Evolutionary conservation across 2,113 vertebrate species (phyloP), one percentile per base, ranked within the genome.

Genomic region (Hippocampus mohnikei): DNA sequence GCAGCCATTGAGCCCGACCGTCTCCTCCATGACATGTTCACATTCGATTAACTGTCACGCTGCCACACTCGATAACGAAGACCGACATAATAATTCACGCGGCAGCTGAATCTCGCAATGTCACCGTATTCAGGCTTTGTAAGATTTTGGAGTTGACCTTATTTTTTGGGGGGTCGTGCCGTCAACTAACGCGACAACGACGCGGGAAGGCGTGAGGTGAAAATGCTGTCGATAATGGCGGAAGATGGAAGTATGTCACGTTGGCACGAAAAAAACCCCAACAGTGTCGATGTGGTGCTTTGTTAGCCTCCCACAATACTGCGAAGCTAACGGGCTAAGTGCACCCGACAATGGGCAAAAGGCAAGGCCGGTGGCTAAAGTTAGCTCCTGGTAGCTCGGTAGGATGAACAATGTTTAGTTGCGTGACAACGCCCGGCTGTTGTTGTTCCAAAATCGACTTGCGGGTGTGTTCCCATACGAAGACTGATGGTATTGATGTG

Each of bases 1-100:
- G 87, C 87, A 89, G 90, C 89, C 91, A 91, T 92, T 90, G 85
- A 90, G 82, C 58, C 77, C 8, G 62, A 41, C 1, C 18, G 71
- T 62, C 80, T 76, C 88, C 89, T 76, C 90, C 88, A 91, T 90
- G 89, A 91, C 88, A 87, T 75, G 69, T 52, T 20, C 29, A 13
- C n/a, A 6, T 55, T 13, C 18, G 13, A 33, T 40, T 53, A 23
- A 55, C 21, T 40, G 33, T 40, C 15, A 55, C 15, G 8, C 29
- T 16, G n/a, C 41, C 62, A 65, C 27, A 18, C 27, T 25, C 56
- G 3, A 15, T 7, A 29, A 59, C 13, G 56, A 29, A 13, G 41
- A 46, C 41, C 12, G 7, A 9, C 40, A 1, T 11, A 63, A 63
- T 29, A 12, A 15, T 41, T 15, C 11, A 7, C 13, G 21, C 20